Conservation (phyloP, 2,888 invertebrate species). For the Ophioninae sp. region DNA sequence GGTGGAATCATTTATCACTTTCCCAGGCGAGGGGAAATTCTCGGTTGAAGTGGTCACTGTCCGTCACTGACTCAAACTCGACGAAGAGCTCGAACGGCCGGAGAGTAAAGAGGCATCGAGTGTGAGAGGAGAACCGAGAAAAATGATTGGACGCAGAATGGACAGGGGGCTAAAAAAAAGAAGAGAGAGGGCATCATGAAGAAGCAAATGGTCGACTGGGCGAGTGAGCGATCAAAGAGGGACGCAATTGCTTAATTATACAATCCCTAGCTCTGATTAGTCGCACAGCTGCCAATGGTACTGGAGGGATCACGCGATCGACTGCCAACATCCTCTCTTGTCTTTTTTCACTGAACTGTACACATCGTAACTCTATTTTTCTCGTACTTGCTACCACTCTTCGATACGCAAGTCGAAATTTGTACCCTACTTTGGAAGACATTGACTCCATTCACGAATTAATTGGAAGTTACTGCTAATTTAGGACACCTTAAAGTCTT, state of each 20-base stretch:
- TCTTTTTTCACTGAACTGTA: background rate
- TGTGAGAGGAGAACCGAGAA: conserved; percentile 43
- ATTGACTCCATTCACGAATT: too few relatives aligned
- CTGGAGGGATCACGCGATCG: conserved; percentile 53
- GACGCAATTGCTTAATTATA: conserved; percentile 61
- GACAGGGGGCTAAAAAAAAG: conserved; percentile 13
- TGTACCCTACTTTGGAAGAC: too few relatives aligned
- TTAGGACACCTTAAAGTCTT: too few relatives aligned
- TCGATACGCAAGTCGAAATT: too few relatives aligned
- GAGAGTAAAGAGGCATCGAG: conserved; percentile 32
- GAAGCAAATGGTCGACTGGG: background rate
- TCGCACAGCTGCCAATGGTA: conserved; percentile 43
- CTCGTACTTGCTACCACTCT: background rate
- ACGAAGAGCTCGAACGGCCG: conserved; percentile 20
- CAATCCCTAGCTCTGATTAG: conserved; percentile 61
- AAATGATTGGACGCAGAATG: background rate
- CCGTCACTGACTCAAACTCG: conserved; percentile 35
- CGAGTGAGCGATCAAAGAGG: conserved; percentile 41
- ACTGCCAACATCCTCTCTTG: conserved; percentile 17
- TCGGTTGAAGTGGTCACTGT: conserved; percentile 38
- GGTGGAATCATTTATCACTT: conserved; percentile 63
- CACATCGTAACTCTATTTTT: background rate
- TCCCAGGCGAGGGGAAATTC: conserved; percentile 46
- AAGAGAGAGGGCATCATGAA: conserved; percentile 12
- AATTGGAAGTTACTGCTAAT: too few relatives aligned